A percentile compares a stretch with the other conserved stretches of the same genome.
phyloP scores from a whole-genome alignment of 2,888 invertebrate species.

The Amiota minor region DNA sequence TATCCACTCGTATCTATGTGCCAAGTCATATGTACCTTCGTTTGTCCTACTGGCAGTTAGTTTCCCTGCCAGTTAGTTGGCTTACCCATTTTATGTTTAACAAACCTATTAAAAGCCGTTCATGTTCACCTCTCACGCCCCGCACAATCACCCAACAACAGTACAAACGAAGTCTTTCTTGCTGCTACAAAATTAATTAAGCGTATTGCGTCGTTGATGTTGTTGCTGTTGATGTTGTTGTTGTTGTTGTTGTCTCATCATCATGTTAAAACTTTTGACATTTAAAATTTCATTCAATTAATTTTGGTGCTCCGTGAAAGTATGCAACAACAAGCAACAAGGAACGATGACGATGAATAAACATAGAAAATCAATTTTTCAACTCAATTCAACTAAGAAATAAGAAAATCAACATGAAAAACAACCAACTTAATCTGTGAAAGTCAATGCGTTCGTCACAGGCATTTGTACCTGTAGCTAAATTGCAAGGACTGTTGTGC shows the following conservation, averaged over 20 bases:
- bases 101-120: too few species aligned
- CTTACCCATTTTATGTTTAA: too few species aligned
- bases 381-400: neutral
- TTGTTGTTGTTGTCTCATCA: neutral
- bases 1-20: too few species aligned
- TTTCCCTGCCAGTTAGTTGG: too few species aligned
- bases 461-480: neutral
- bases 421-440: neutral
- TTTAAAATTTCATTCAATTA: conserved; percentile 35
- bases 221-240: neutral
- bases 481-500: too few species aligned
- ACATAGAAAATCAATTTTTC: conserved; percentile 31
- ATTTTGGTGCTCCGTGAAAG: conserved; percentile 25
- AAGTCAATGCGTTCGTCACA: neutral
- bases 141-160: too few species aligned
- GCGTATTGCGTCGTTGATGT: conserved; percentile 4
- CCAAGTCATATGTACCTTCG: too few species aligned
- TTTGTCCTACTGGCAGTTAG: too few species aligned
- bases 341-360: neutral
- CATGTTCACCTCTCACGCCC: too few species aligned
- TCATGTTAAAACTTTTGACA: conserved; percentile 29
- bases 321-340: conserved; percentile 26
- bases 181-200: conserved; percentile 26
- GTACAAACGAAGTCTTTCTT: too few species aligned
- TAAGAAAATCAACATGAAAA: too few species aligned